phyloP scores from a whole-genome alignment of 2,113 vertebrate species.

The Mesocricetus auratus region DNA sequence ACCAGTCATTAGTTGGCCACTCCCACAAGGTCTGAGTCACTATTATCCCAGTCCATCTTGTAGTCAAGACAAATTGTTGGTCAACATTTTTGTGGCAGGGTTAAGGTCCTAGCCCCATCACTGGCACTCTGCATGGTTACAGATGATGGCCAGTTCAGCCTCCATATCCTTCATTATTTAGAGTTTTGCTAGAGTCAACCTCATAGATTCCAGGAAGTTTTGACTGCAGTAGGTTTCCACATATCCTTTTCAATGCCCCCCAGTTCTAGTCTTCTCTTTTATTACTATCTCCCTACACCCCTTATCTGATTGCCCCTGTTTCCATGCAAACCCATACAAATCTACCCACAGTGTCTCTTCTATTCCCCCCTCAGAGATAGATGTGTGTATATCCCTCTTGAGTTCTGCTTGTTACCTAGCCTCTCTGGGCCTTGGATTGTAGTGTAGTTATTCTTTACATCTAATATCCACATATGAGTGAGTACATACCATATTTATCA shows the following conservation, averaged over 20 bases:
- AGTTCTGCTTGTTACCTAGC: background rate
- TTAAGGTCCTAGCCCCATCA: too few relatives aligned
- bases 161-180: background rate
- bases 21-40: background rate
- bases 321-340: too few relatives aligned
- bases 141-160: background rate
- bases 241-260: background rate
- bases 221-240: background rate
- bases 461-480: background rate
- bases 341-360: background rate
- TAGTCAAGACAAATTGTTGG: background rate
- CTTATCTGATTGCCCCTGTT: background rate
- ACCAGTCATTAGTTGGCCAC: background rate
- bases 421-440: background rate
- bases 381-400: background rate
- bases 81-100: too few relatives aligned
- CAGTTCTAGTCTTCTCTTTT: background rate
- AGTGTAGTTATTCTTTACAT: background rate
- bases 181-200: background rate
- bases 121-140: background rate
- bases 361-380: background rate
- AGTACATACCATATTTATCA: background rate
- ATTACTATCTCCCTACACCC: background rate
- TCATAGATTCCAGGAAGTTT: background rate
- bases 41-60: background rate